phyloP scores from a whole-genome alignment of 2,888 invertebrate genomes.

The Marronus borbonicus region DNA sequence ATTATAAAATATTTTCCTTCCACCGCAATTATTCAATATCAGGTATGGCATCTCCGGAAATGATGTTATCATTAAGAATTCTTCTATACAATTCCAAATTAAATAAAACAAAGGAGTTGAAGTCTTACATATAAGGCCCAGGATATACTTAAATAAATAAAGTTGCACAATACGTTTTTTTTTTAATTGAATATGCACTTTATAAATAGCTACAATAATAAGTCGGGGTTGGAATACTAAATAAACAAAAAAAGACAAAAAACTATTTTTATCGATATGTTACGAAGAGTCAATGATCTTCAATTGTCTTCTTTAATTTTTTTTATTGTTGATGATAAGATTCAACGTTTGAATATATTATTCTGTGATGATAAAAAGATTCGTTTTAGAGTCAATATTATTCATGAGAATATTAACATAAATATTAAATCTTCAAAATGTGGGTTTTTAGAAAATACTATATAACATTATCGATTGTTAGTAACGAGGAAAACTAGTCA shows the following conservation, averaged over 20 bases:
- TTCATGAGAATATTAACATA: too few relatives aligned
- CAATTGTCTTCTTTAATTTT: too few relatives aligned
- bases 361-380: too few relatives aligned
- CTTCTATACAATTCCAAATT: slow-evolving; percentile 24
- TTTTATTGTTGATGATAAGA: too few relatives aligned
- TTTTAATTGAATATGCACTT: slow-evolving; percentile 34
- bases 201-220: slow-evolving; percentile 24
- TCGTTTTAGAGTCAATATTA: too few relatives aligned
- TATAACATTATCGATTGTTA: too few relatives aligned
- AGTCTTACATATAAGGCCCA: not conserved
- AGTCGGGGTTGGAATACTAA: slow-evolving; percentile 18
- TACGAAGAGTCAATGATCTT: slow-evolving; percentile 1
- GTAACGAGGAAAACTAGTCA: too few relatives aligned
- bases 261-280: not conserved
- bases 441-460: too few relatives aligned
- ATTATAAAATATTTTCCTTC: too few relatives aligned
- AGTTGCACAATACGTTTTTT: slow-evolving; percentile 32
- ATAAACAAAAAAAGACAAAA: slow-evolving; percentile 9
- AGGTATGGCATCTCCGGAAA: not conserved
- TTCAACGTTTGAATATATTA: too few relatives aligned
- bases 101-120: slow-evolving; percentile 30
- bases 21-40: not conserved
- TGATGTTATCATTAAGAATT: slow-evolving; percentile 25
- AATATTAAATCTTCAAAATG: too few relatives aligned
- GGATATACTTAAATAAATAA: slow-evolving; percentile 13